Conservation (phyloP, 2,113 vertebrate genomes). For the Emydocephalus ijimae region DNA sequence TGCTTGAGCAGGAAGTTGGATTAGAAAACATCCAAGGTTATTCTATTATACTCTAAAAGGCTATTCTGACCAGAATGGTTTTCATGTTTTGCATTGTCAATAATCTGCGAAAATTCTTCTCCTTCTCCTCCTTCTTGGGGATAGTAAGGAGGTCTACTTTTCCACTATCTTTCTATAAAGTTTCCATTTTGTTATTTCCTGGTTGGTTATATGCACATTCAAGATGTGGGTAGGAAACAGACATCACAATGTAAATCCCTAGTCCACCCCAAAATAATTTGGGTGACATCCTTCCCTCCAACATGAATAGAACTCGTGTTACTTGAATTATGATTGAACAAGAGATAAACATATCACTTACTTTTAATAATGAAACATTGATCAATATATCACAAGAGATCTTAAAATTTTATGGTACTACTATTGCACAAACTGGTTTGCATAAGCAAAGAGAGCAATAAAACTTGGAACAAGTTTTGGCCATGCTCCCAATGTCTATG, state of each 20-base stretch:
- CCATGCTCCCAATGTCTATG: not conserved
- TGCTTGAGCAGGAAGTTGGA: not conserved
- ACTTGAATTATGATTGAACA: not conserved
- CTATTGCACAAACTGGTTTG: not conserved
- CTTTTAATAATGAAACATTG: not conserved
- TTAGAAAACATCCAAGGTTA: not conserved
- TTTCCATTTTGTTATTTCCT: not conserved
- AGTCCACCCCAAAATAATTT: not conserved
- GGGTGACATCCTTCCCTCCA: not conserved
- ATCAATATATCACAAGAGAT: not conserved
- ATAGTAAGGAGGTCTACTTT: not conserved
- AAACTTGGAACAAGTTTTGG: not conserved
- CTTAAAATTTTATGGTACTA: not conserved
- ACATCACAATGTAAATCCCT: not conserved
- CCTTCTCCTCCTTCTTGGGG: not conserved
- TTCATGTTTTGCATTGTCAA: not conserved
- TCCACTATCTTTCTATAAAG: not conserved
- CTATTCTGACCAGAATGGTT: not conserved
- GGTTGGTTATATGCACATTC: not conserved
- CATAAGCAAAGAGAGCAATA: not conserved
- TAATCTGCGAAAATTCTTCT: not conserved
- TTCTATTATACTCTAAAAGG: not conserved
- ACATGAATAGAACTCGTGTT: not conserved
- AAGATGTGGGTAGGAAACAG: not conserved
- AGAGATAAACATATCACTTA: not conserved